Percentiles rank a stretch among this genome's conserved stretches.
phyloP scores from a whole-genome alignment of 2,113 vertebrate species.

The Carettochelys insculpta region DNA sequence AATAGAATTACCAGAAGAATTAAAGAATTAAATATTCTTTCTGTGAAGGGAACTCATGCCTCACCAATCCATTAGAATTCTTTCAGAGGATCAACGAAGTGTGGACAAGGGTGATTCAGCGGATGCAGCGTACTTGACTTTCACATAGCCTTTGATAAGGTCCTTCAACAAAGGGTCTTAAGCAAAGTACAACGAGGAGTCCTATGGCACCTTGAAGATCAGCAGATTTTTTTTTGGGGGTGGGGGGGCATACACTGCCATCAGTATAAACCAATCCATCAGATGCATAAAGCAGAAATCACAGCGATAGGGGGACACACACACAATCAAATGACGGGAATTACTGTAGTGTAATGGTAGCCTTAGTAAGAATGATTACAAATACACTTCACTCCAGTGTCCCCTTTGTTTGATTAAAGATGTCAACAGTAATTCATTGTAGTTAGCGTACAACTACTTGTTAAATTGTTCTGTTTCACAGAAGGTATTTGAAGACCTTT shows the following conservation, averaged over 20 bases:
- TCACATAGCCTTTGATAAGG: neutral
- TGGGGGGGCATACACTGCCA: too few relatives aligned
- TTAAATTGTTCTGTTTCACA: constrained; percentile 32
- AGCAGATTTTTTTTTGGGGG: too few relatives aligned
- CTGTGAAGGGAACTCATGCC: neutral
- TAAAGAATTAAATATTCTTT: neutral
- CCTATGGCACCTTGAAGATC: too few relatives aligned
- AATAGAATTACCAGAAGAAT: neutral
- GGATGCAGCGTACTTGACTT: neutral
- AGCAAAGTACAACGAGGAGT: too few relatives aligned
- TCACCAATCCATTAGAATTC: neutral
- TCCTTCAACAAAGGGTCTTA: neutral
- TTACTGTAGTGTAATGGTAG: too few relatives aligned
- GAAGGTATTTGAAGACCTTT: constrained; percentile 56
- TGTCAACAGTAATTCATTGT: constrained; percentile 33
- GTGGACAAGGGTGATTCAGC: neutral
- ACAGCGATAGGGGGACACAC: too few relatives aligned
- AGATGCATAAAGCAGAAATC: too few relatives aligned
- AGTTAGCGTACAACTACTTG: constrained; percentile 45
- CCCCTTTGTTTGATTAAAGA: constrained; percentile 34
- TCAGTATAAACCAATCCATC: too few relatives aligned
- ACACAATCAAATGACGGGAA: too few relatives aligned
- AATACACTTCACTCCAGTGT: neutral
- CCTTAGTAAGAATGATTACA: neutral
- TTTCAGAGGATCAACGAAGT: neutral